Evolutionary conservation across 2,113 vertebrate species (phyloP), one percentile per base, ranked within the genome.

Genomic region (Phocoena phocoena): DNA sequence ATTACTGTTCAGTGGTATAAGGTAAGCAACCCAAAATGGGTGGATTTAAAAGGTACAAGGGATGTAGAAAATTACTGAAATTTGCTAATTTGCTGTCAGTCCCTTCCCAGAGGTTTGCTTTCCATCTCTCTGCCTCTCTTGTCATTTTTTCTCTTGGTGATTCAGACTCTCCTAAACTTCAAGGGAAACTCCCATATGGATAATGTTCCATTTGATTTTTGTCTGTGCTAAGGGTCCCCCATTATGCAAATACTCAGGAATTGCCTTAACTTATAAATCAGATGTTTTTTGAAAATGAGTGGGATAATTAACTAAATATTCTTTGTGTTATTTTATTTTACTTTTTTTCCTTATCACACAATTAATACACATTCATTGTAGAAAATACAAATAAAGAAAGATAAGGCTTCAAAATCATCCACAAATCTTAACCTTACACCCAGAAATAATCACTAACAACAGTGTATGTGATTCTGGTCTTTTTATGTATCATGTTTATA

Each of bases 21-120:
- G 90, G 94, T 92, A 96, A 96, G 92, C 71, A 95, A 96, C 3
- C 58, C 65, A 71, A 76, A 97, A 77, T 67, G 28, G 5, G 8
- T 88, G 47, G 67, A 77, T 77, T 87, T 89, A 77, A 92, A 85
- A 96, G 63, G 55, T 92, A 60, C 41, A 55, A 8, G 38, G 65
- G 8, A 50, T 60, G 9, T 15, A 90, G 87, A 87, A 96, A 93
- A 93, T 71, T 13, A 80, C 62, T 92, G 68, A 73, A 94, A 73
- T 88, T 79, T 41, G 71, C n/a, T 89, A 26, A 26, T 67, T 93
- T 79, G 21, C 58, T 26, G 0, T 44, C 38, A 79, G 12, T 23
- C 2, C 8, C 13, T n/a, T 88, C 17, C 53, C 18, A 65, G 50
- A 88, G 47, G 31, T 88, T 79, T 74, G 23, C 50, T 84, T 92